These are phyloP conservation scores for Fistularia tabacaria DNA, from an alignment of 2,797 vertebrate genomes.

Conservation along the genomic window DNA sequence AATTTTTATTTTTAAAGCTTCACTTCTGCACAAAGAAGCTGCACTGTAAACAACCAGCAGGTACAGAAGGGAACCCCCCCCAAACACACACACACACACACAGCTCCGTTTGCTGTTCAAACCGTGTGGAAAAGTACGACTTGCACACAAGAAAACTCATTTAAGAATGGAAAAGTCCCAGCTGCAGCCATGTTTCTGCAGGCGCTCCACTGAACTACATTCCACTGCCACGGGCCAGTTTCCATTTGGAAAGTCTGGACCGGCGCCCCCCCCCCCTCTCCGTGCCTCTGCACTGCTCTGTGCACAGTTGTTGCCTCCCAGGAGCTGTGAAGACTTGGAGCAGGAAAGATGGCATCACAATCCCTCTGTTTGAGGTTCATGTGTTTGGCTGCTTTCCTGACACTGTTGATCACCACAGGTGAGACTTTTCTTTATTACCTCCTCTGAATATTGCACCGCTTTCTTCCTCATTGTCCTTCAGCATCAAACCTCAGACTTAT, in stretches of 20 bases:
- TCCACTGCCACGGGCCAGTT: slow-evolving; percentile 53
- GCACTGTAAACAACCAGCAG: neutral
- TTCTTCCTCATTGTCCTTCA: neutral
- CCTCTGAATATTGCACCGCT: neutral
- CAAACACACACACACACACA: too few relatives aligned
- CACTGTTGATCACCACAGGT: slow-evolving; percentile 52
- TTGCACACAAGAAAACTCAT: slow-evolving; percentile 4
- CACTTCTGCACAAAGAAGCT: neutral
- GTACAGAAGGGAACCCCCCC: neutral
- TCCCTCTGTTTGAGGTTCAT: slow-evolving; percentile 47
- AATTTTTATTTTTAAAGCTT: neutral
- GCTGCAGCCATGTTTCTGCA: slow-evolving; percentile 28
- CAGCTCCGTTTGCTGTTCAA: too few relatives aligned
- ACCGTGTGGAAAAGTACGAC: slow-evolving; percentile 36
- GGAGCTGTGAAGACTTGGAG: slow-evolving; percentile 20
- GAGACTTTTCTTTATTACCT: slow-evolving; percentile 19
- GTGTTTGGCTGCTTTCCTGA: slow-evolving; percentile 43
- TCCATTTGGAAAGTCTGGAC: slow-evolving; percentile 49
- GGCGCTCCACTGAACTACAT: slow-evolving; percentile 41
- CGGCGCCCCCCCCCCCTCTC: slow-evolving; percentile 30
- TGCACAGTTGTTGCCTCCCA: slow-evolving; percentile 34
- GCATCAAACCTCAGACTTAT: neutral
- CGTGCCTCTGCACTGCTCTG: slow-evolving; percentile 12
- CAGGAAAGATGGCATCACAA: slow-evolving; percentile 54
- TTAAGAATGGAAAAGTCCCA: slow-evolving; percentile 23